phyloP scores from a whole-genome alignment of 2,888 invertebrate species.

The Drosophila testacea region DNA sequence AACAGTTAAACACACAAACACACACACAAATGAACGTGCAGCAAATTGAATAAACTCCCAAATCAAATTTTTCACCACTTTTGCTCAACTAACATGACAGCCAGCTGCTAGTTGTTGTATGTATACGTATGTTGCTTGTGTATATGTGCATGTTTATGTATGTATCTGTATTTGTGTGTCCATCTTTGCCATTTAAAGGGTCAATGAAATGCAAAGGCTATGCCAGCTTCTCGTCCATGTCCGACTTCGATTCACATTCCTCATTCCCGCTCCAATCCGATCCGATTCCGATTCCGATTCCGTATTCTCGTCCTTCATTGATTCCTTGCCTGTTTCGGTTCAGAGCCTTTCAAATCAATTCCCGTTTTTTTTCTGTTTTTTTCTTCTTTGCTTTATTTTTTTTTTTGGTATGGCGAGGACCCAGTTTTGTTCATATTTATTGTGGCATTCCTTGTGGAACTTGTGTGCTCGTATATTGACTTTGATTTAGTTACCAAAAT shows the following conservation, averaged over 20 bases:
- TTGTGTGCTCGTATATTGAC: conserved; percentile 17
- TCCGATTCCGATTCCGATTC: background rate
- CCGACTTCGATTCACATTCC: conserved; percentile 20
- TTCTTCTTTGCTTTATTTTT: conserved; percentile 6
- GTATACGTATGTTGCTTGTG: conserved; percentile 11
- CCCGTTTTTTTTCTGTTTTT: conserved; percentile 1
- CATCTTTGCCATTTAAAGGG: conserved; percentile 74
- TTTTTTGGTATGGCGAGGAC: conserved; percentile 19
- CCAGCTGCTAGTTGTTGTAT: conserved; percentile 48
- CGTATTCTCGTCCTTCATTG: conserved; percentile 44
- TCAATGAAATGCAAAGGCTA: conserved; percentile 75
- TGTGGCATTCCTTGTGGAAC: conserved; percentile 28
- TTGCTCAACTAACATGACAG: conserved; percentile 57
- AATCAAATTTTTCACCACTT: conserved; percentile 80
- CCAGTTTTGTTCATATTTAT: conserved; percentile 58
- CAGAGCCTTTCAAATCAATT: conserved; percentile 42
- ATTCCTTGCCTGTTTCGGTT: conserved; percentile 38
- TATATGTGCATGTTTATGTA: conserved; percentile 10
- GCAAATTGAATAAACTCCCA: conserved; percentile 79
- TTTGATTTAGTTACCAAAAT: conserved; percentile 50
- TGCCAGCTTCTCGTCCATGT: conserved; percentile 36
- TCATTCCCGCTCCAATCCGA: background rate
- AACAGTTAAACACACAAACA: conserved; percentile 11
- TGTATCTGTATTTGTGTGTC: conserved; percentile 24
- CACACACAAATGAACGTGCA: conserved; percentile 26